These are phyloP conservation scores for Meriones unguiculatus DNA, from an alignment of 2,113 vertebrate species.

Conservation along the genomic window DNA sequence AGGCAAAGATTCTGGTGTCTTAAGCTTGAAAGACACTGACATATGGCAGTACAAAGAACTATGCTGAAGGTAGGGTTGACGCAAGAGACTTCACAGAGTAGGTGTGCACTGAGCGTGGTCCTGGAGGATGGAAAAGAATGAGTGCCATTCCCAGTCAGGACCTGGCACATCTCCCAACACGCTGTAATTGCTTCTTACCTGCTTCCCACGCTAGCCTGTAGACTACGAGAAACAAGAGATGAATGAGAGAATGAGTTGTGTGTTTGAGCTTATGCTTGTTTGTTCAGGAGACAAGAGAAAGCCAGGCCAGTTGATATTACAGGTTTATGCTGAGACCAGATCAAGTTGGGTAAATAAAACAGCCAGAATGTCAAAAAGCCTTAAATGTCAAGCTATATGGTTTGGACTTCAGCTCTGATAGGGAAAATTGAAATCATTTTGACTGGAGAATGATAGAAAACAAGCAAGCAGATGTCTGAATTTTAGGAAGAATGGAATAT, in stretches of 20 bases:
- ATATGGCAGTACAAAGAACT: neutral
- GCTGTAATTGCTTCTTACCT: neutral
- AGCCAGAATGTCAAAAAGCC: neutral
- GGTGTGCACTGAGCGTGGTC: neutral
- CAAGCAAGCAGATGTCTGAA: conserved; percentile 10
- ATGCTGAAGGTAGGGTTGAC: neutral
- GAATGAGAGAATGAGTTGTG: neutral
- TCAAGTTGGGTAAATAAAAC: conserved; percentile 38
- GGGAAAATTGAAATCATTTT: conserved; percentile 1
- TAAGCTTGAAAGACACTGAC: neutral
- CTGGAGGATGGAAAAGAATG: neutral
- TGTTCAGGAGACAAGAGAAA: conserved; percentile 52
- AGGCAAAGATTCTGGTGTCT: neutral
- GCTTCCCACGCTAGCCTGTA: neutral
- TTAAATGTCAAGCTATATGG: conserved; percentile 2
- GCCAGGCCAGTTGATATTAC: neutral
- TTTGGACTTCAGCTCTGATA: neutral
- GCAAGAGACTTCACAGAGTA: neutral
- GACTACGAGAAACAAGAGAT: neutral
- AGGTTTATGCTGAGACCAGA: neutral
- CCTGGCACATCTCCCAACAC: neutral
- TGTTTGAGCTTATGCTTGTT: neutral
- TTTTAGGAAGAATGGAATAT: neutral
- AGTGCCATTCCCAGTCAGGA: neutral
- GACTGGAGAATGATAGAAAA: neutral